Evolutionary conservation across 2,888 invertebrate genomes (phyloP).

Genomic region (Sisyra nigra): DNA sequence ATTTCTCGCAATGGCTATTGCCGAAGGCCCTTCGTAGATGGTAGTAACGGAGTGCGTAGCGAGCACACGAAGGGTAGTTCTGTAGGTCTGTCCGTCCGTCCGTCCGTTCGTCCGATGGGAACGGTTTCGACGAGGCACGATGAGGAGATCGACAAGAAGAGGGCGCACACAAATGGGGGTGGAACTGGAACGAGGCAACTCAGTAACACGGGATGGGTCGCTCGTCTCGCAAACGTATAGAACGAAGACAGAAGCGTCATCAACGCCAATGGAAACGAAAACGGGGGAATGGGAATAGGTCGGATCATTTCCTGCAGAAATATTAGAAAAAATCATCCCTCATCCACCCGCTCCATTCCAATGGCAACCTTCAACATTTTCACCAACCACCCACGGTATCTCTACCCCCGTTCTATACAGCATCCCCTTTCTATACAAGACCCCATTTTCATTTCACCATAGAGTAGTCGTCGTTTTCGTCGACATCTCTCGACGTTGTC

Average conservation of each 20-base stretch:
- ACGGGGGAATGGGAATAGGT: too few relatives aligned
- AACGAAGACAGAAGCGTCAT: too few relatives aligned
- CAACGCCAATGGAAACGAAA: too few relatives aligned
- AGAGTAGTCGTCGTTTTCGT: background rate
- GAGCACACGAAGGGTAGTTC: background rate
- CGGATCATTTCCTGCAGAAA: constrained; percentile 6
- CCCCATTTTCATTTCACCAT: background rate
- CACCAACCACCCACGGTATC: background rate
- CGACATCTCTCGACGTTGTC: background rate
- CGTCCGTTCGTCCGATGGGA: constrained; percentile 13
- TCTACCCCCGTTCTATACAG: background rate
- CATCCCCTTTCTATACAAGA: background rate
- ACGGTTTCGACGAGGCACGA: too few relatives aligned
- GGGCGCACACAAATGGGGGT: background rate
- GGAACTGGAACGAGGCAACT: background rate
- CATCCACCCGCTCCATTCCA: too few relatives aligned
- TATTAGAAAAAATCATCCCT: constrained; percentile 3
- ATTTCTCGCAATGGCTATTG: too few relatives aligned
- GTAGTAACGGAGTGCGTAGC: too few relatives aligned
- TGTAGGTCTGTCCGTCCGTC: constrained; percentile 16
- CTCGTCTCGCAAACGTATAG: background rate
- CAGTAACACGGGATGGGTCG: background rate
- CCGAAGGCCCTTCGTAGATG: too few relatives aligned
- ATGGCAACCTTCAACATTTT: background rate
- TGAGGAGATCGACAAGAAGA: background rate